Percentiles rank a stretch among this genome's conserved stretches.
Evolutionary conservation across 2,797 vertebrate genomes (phyloP).

Genomic region (Pangasius mekongensis): DNA sequence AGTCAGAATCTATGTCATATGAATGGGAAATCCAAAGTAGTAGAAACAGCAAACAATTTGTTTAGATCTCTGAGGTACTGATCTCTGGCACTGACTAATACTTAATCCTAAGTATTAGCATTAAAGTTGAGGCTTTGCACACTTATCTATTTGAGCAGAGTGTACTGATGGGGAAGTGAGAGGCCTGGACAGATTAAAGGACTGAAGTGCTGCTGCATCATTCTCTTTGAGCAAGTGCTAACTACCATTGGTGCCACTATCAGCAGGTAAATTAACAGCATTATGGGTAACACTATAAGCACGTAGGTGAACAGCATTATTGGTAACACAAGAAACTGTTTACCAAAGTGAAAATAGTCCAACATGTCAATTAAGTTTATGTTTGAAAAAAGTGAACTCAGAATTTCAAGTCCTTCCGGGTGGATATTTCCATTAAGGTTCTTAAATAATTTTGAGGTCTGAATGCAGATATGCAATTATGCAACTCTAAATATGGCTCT

Average conservation of each 20-base stretch:
- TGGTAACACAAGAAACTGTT: neutral
- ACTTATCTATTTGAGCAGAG: neutral
- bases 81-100: too few species aligned
- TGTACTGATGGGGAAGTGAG: neutral
- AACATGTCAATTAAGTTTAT: neutral
- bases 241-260: neutral
- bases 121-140: neutral
- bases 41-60: neutral
- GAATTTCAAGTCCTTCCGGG: neutral
- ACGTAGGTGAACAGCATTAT: neutral
- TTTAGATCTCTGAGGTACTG: neutral
- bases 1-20: neutral
- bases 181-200: neutral
- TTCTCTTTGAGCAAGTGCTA: neutral
- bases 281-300: neutral
- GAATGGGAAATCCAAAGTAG: neutral
- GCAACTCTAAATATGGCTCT: neutral
- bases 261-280: neutral
- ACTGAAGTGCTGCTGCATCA: neutral
- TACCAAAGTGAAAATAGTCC: neutral
- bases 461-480: neutral
- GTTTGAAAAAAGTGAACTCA: neutral
- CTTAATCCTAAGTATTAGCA: neutral
- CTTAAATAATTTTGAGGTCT: neutral
- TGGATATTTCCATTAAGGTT: neutral